These are phyloP conservation scores for Macrophya alboannulata DNA, from an alignment of 2,888 invertebrate genomes.

Conservation along the genomic window DNA sequence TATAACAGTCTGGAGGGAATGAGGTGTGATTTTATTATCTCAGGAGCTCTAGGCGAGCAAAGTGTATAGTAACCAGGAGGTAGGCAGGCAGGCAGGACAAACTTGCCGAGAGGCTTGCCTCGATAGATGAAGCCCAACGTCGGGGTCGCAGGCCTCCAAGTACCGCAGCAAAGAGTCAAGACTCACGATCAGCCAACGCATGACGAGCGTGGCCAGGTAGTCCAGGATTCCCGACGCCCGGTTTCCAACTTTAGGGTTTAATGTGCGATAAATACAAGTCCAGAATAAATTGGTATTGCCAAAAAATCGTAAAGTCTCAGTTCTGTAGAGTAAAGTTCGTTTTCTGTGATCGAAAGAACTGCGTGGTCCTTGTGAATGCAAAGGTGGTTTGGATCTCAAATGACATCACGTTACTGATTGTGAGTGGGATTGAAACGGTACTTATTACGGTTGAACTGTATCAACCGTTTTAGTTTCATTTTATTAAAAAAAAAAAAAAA, in stretches of 20 bases:
- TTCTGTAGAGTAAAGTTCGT: neutral
- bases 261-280: neutral
- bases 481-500: neutral
- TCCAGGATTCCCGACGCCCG: conserved; percentile 40
- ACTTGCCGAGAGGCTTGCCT: conserved; percentile 41
- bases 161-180: conserved; percentile 37
- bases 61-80: conserved; percentile 22
- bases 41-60: conserved; percentile 48
- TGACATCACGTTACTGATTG: neutral
- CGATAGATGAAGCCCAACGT: conserved; percentile 53
- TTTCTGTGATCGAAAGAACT: neutral
- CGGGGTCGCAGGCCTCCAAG: conserved; percentile 55
- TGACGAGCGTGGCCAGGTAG: conserved; percentile 50
- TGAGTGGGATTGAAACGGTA: conserved; percentile 37
- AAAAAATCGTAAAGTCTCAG: neutral
- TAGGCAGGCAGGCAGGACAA: conserved; percentile 40
- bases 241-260: neutral
- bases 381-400: neutral
- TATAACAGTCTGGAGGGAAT: neutral
- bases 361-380: neutral
- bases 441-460: neutral
- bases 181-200: conserved; percentile 47
- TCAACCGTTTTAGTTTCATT: neutral
- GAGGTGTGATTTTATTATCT: conserved; percentile 19
- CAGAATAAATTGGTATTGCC: neutral